Conservation (phyloP, 1,140 invertebrate genomes). For the Brachionus rotundiformis region DNA sequence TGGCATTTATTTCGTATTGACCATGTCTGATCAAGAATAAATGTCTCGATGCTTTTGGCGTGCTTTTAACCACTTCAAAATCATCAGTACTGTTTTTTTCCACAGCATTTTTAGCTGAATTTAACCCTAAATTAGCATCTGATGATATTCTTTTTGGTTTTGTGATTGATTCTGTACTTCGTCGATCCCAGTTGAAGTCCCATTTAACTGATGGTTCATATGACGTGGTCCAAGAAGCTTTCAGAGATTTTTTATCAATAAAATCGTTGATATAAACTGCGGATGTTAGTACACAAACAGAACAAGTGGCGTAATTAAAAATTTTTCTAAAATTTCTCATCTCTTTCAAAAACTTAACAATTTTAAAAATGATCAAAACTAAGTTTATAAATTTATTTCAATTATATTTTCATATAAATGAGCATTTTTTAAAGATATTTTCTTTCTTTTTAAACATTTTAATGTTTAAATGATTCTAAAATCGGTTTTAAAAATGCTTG, state of each 20-base stretch:
- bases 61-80: slow-evolving; percentile 23
- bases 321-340: slow-evolving; percentile 45
- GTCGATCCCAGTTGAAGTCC: slow-evolving; percentile 49
- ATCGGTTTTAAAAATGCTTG: not conserved
- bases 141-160: slow-evolving; percentile 1
- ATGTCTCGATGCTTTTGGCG: slow-evolving; percentile 8
- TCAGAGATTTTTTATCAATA: slow-evolving; percentile 19
- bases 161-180: not conserved
- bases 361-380: not conserved
- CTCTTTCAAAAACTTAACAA: not conserved
- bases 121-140: not conserved
- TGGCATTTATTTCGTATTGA: slow-evolving; percentile 66
- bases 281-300: not conserved
- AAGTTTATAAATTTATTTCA: not conserved
- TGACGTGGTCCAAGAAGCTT: slow-evolving; percentile 39
- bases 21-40: slow-evolving; percentile 50
- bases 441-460: not conserved
- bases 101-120: not conserved
- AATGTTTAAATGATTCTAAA: slow-evolving; percentile 7
- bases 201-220: slow-evolving; percentile 48
- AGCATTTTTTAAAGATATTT: not conserved
- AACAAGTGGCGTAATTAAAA: not conserved
- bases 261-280: slow-evolving; percentile 6
- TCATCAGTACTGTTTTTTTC: slow-evolving; percentile 40
- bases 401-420: not conserved